Evolutionary conservation across 2,113 vertebrate genomes (phyloP).

Genomic region (Scomber japonicus): DNA sequence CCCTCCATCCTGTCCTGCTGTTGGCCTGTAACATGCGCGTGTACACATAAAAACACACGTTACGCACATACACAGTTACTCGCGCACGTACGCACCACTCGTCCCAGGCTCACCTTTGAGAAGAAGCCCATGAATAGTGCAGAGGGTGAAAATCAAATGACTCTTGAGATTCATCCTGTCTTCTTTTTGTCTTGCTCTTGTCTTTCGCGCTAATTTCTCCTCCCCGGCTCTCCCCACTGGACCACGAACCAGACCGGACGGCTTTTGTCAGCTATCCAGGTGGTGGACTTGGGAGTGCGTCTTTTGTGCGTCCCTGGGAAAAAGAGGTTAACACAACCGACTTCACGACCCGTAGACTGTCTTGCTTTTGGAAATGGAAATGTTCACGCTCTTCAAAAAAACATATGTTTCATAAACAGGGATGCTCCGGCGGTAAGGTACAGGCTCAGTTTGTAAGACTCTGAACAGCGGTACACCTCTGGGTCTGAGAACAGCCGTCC

Average conservation of each 20-base stretch:
- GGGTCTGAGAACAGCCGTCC: constrained; percentile 30
- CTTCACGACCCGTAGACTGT: constrained; percentile 31
- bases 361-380: constrained; percentile 6
- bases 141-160: constrained; percentile 81
- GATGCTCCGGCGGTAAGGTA: constrained; percentile 13
- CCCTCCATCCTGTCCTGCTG: constrained; percentile 38
- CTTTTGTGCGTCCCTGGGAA: constrained; percentile 45
- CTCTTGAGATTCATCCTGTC: constrained; percentile 81
- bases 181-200: constrained; percentile 24
- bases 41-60: constrained; percentile 8
- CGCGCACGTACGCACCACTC: constrained; percentile 22
- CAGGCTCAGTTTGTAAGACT: constrained; percentile 31
- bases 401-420: neutral
- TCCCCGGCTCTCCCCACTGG: constrained; percentile 56
- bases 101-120: constrained; percentile 77
- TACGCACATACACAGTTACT: constrained; percentile 11
- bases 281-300: constrained; percentile 63
- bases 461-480: constrained; percentile 8
- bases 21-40: constrained; percentile 39
- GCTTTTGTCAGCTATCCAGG: constrained; percentile 72
- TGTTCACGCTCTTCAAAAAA: constrained; percentile 18
- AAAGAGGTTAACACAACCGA: constrained; percentile 42
- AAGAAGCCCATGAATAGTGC: constrained; percentile 80
- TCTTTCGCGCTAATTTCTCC: constrained; percentile 55
- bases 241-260: constrained; percentile 61